Percentiles rank a stretch among this genome's conserved stretches.
These are phyloP conservation scores for Passerculus sandwichensis DNA, from an alignment of 2,797 vertebrate species.

Conservation along the genomic window DNA sequence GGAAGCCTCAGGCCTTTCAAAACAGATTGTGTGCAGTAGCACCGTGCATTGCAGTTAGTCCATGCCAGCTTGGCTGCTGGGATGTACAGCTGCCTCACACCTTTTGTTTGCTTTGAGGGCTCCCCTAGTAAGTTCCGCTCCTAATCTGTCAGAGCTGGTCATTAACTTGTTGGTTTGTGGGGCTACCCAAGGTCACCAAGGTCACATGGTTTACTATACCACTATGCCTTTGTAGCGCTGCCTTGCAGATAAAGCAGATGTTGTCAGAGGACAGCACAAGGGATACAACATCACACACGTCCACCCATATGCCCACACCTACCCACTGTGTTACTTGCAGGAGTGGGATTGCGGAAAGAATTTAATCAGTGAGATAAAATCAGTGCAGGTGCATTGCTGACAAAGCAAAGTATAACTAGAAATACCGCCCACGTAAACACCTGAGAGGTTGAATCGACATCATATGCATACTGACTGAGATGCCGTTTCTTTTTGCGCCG, in stretches of 20 bases:
- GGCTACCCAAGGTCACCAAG: background rate
- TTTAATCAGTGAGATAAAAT: background rate
- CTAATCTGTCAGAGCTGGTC: background rate
- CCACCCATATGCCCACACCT: background rate
- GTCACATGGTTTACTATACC: accelerated
- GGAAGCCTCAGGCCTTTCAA: background rate
- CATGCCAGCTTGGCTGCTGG: background rate
- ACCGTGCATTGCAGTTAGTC: background rate
- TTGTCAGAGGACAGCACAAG: background rate
- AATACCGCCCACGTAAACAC: background rate
- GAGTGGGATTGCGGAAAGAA: background rate
- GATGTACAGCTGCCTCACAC: background rate
- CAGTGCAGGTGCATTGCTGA: background rate
- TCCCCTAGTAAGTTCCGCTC: background rate
- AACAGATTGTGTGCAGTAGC: background rate
- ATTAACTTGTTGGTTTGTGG: background rate
- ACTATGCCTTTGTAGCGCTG: background rate
- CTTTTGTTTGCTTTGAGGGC: accelerated
- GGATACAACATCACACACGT: background rate
- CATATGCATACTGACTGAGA: accelerated
- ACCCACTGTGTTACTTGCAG: background rate
- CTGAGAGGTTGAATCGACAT: accelerated
- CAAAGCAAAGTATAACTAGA: background rate
- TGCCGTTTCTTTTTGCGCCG: background rate
- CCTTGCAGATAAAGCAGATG: background rate